Evolutionary conservation across 2,797 vertebrate species (phyloP), one percentile per base, ranked within the genome.

Genomic region (Lagocephalus sceleratus): DNA sequence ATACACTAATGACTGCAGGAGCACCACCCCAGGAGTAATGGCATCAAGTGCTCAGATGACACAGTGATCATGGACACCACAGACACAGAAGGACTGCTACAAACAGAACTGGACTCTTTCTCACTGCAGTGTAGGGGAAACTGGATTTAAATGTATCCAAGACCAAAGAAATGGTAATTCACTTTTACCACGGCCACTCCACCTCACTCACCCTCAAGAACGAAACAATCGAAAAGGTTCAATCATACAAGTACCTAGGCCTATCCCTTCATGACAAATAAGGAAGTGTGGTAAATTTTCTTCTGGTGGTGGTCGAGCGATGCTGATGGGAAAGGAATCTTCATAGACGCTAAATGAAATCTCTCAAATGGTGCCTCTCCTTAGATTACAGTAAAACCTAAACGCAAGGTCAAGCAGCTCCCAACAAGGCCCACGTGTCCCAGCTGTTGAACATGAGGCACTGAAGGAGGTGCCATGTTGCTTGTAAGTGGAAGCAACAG

Each of bases 241-340:
- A 35, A 35, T 35, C 29, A 35, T 35, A 35, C 29, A 35, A 35
- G n/a, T n/a, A n/a, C n/a, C n/a, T 73, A 70, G 55, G 46, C 60
- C 78, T 11, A 56, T 77, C 87, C 75, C 76, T 68, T 70, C 57
- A 23, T 74, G 63, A 76, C 83, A 76, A 70, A 87, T 83, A 81
- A 66, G 85, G 87, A 26, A 50, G 60, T 11, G 19, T 53, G 71
- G 52, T n/a, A n/a, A n/a, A n/a, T n/a, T n/a, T n/a, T n/a, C n/a
- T n/a, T n/a, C n/a, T n/a, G n/a, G n/a, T n/a, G n/a, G n/a, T n/a
- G n/a, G n/a, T n/a, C n/a, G n/a, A n/a, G n/a, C n/a, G n/a, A n/a
- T n/a, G n/a, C n/a, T n/a, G n/a, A n/a, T n/a, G n/a, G n/a, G 39
- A 48, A 20, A 60, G 11, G 8, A 17, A 40, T 38, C 12, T 35